phyloP scores from a whole-genome alignment of 2,888 invertebrate species.

The Microchrysa polita region DNA sequence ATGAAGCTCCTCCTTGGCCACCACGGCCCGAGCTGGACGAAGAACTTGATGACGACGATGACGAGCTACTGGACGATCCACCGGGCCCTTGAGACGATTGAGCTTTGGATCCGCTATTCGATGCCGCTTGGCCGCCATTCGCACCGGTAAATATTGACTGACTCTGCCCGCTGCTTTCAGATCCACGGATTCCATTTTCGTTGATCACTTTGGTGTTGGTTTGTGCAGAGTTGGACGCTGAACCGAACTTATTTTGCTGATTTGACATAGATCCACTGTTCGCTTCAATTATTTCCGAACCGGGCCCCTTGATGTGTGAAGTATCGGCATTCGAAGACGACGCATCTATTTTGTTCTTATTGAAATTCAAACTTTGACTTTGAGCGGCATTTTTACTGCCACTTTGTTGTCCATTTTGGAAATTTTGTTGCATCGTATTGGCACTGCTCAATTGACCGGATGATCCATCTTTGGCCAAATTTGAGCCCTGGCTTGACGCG shows the following conservation, averaged over 20 bases:
- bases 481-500: slow-evolving; percentile 61
- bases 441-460: slow-evolving; percentile 61
- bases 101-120: slow-evolving; percentile 57
- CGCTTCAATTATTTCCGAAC: slow-evolving; percentile 54
- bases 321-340: slow-evolving; percentile 60
- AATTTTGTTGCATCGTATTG: slow-evolving; percentile 58
- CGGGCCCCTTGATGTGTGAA: slow-evolving; percentile 52
- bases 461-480: slow-evolving; percentile 59
- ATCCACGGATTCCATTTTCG: slow-evolving; percentile 54
- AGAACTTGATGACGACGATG: slow-evolving; percentile 57
- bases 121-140: slow-evolving; percentile 55
- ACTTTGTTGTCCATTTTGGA: slow-evolving; percentile 52
- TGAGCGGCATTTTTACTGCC: slow-evolving; percentile 58
- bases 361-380: slow-evolving; percentile 61
- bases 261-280: slow-evolving; percentile 58
- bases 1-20: slow-evolving; percentile 43
- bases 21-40: slow-evolving; percentile 48
- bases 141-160: slow-evolving; percentile 59
- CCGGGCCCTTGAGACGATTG: slow-evolving; percentile 55
- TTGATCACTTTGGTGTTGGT: slow-evolving; percentile 56
- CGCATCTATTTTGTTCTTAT: slow-evolving; percentile 56
- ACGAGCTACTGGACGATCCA: slow-evolving; percentile 57
- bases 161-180: slow-evolving; percentile 58
- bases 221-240: slow-evolving; percentile 58
- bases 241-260: slow-evolving; percentile 56